Conservation (phyloP, 1,140 invertebrate genomes). For the Drosophila murphyi region DNA sequence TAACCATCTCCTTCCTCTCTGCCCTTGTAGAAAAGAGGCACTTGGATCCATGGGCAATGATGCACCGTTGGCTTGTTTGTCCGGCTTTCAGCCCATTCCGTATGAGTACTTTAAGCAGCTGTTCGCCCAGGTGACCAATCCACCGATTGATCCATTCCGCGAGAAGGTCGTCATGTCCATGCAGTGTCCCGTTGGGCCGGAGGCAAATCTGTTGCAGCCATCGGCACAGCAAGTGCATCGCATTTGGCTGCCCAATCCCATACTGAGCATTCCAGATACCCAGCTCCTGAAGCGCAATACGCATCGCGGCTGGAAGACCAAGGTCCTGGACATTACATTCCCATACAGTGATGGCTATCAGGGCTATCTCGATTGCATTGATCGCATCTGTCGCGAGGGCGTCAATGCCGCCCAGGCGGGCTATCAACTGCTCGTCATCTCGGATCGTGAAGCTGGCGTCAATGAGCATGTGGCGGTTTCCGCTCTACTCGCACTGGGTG, state of each 20-base stretch:
- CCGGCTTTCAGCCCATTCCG: conserved; percentile 95
- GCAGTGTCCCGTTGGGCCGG: conserved; percentile 95
- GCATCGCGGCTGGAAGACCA: conserved; percentile 96
- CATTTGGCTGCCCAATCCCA: conserved; percentile 96
- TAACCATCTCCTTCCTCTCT: neutral
- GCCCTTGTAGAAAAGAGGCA: conserved; percentile 95
- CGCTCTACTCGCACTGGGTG: conserved; percentile 94
- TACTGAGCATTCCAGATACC: conserved; percentile 95
- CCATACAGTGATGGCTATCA: conserved; percentile 88
- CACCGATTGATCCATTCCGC: conserved; percentile 99
- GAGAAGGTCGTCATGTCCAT: conserved; percentile 99
- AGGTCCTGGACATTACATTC: conserved; percentile 96
- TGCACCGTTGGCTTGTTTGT: conserved; percentile 97
- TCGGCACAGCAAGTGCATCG: conserved; percentile 95
- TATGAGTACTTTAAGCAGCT: conserved; percentile 99
- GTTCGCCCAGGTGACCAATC: conserved; percentile 99
- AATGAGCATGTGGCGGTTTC: conserved; percentile 90
- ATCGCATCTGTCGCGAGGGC: conserved; percentile 93
- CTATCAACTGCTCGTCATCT: conserved; percentile 95
- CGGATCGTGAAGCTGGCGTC: conserved; percentile 91
- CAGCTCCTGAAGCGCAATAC: conserved; percentile 93
- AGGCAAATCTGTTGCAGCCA: conserved; percentile 97
- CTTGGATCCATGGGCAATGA: conserved; percentile 99
- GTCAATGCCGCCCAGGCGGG: conserved; percentile 91
- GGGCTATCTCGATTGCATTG: conserved; percentile 92